These are phyloP conservation scores for Hydrocynus forskahlii DNA, from an alignment of 2,797 vertebrate genomes.

Conservation along the genomic window DNA sequence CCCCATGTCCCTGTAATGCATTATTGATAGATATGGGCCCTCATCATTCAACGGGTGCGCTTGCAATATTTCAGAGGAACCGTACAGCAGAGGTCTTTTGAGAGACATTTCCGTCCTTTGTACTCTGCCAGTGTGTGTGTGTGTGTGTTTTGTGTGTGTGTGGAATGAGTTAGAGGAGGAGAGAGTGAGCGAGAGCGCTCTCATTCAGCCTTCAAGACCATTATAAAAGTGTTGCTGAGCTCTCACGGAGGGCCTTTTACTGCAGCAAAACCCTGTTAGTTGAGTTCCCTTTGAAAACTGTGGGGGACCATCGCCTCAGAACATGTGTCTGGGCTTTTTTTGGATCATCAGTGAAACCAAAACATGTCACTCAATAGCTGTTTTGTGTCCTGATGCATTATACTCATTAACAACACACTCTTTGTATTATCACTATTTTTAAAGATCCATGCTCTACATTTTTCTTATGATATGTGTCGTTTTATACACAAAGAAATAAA, in stretches of 20 bases:
- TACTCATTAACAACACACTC: neutral
- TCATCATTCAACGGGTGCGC: conserved; percentile 55
- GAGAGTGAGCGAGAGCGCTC: conserved; percentile 36
- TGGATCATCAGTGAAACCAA: conserved; percentile 15
- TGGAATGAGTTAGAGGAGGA: conserved; percentile 27
- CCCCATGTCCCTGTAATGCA: conserved; percentile 45
- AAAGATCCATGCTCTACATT: neutral
- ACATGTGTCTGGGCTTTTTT: conserved; percentile 12
- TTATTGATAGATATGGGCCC: conserved; percentile 57
- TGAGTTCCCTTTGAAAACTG: conserved; percentile 26
- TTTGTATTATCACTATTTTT: neutral
- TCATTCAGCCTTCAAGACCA: conserved; percentile 46
- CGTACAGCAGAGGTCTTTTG: conserved; percentile 50
- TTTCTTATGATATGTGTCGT: neutral
- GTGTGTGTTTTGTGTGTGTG: conserved; percentile 39
- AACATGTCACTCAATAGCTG: neutral
- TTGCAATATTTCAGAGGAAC: conserved; percentile 51
- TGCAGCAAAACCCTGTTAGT: conserved; percentile 33
- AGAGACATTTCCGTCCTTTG: conserved; percentile 54
- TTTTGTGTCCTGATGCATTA: conserved; percentile 15
- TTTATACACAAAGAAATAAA: neutral
- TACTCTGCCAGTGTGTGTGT: conserved; percentile 41
- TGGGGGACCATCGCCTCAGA: conserved; percentile 4
- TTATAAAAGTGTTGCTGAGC: conserved; percentile 42
- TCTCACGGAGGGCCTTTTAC: conserved; percentile 44